Base-by-base conservation (phyloP, 2,888 invertebrate genomes). In the Didymodactylos carnosus region DNA sequence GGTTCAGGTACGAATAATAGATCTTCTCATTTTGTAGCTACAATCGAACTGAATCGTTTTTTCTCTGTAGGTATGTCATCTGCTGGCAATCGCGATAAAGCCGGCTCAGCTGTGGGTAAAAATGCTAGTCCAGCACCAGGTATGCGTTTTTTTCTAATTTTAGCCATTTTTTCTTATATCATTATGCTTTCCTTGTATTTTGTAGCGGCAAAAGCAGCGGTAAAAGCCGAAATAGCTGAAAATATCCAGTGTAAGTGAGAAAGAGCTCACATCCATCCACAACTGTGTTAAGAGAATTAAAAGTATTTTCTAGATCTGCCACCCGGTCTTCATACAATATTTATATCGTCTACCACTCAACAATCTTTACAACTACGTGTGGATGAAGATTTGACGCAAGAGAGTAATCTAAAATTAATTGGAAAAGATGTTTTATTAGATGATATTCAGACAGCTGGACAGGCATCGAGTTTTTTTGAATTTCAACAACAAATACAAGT, bases 341-440 rank as follows among this genome's bases (percentile, higher is more conserved):
- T 83, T 75, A 75, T 83, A 77, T 79, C 83, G 3, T 78, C 80
- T 23, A 79, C 81, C 75, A 80, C 83, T 1, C 83, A 83, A 76
- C 80, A 81, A 76, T 79, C 82, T 16, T 82, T 82, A 73, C 77
- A 78, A 49, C 79, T 81, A 76, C 77, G 77, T 8, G 77, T 78
- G 75, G 82, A 82, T 76, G 80, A 81, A 72, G 80, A 83, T 76
- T 81, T 83, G 1, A 82, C 82, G 0, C 78, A 78, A 73, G 73
- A 74, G 19, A 69, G 69, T 41, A 75, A 72, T 71, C 6, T 23
- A 11, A 82, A 81, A 76, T 77, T 82, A 69, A 78, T 83, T 71
- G 78, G 78, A 13, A 82, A 82, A 73, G 79, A 79, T 46, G 81
- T 80, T 72, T 80, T 72, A n/a, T 23, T 72, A 8, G 29, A 29